Conservation (phyloP, 2,797 vertebrate genomes). For the Zenarchopterus dispar region DNA sequence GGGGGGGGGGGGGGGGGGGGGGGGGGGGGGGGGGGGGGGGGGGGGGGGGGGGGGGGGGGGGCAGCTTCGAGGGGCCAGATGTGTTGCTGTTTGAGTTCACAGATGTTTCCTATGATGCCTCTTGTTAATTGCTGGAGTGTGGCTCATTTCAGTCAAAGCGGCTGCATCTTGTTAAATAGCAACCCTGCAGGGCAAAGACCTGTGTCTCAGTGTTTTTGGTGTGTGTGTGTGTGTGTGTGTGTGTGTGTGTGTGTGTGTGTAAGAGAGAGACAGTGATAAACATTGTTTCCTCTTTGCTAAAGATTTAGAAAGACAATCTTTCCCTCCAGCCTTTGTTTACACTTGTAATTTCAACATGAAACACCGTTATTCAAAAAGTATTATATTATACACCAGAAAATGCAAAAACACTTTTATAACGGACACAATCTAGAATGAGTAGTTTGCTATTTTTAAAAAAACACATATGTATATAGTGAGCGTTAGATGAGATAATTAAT, state of each 20-base stretch:
- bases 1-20: constrained; percentile 45
- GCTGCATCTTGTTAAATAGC: constrained; percentile 57
- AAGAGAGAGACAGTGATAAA: background rate
- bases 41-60: constrained; percentile 28
- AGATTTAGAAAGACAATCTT: background rate
- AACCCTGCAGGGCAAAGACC: constrained; percentile 42
- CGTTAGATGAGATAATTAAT: too few species aligned
- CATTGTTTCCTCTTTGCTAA: background rate
- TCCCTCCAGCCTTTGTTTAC: background rate
- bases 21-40: constrained; percentile 22
- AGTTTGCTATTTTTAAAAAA: too few species aligned
- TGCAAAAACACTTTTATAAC: too few species aligned
- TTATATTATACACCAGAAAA: too few species aligned
- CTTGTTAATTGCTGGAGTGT: constrained; percentile 67
- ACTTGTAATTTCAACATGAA: background rate
- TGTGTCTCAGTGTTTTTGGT: constrained; percentile 14
- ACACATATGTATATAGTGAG: too few species aligned
- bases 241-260: background rate
- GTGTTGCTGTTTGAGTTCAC: constrained; percentile 58
- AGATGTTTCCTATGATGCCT: constrained; percentile 75
- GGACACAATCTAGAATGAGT: too few species aligned
- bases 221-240: constrained; percentile 9
- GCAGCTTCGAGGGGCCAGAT: constrained; percentile 66
- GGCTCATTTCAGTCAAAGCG: constrained; percentile 68
- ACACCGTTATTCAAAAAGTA: background rate